These are phyloP conservation scores for Zaprionus inermis DNA, from an alignment of 1,140 invertebrate genomes.

Conservation along the genomic window DNA sequence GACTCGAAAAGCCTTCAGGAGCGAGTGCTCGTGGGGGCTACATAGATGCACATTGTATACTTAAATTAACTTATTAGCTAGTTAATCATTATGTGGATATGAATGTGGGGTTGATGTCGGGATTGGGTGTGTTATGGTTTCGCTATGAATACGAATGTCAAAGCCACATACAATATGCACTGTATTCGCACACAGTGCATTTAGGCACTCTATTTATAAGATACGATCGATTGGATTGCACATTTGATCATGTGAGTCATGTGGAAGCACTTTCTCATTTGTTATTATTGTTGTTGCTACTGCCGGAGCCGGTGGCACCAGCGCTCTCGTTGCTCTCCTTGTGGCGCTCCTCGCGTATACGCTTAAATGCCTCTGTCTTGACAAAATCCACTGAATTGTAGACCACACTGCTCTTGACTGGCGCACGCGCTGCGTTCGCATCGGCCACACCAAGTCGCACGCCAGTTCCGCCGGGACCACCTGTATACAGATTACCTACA, in stretches of 20 bases:
- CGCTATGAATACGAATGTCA: constrained; percentile 50
- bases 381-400: constrained; percentile 96
- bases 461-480: constrained; percentile 17
- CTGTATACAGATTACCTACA: constrained; percentile 66
- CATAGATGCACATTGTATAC: not conserved
- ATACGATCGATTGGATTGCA: constrained; percentile 63
- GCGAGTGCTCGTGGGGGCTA: not conserved
- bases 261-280: constrained; percentile 22
- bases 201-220: constrained; percentile 58
- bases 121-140: constrained; percentile 14
- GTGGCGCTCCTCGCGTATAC: constrained; percentile 92
- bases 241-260: constrained; percentile 38
- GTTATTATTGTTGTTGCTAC: constrained; percentile 2
- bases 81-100: constrained; percentile 22
- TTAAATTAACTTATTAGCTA: not conserved
- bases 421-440: constrained; percentile 44
- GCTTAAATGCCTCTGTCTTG: constrained; percentile 95
- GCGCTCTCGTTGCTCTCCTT: constrained; percentile 71
- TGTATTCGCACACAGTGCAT: constrained; percentile 34
- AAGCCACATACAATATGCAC: constrained; percentile 64
- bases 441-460: constrained; percentile 52
- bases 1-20: not conserved
- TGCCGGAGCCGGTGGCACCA: not conserved
- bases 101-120: constrained; percentile 12
- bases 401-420: constrained; percentile 86